Conservation (phyloP, 2,113 vertebrate genomes). For the Mesitornis unicolor region DNA sequence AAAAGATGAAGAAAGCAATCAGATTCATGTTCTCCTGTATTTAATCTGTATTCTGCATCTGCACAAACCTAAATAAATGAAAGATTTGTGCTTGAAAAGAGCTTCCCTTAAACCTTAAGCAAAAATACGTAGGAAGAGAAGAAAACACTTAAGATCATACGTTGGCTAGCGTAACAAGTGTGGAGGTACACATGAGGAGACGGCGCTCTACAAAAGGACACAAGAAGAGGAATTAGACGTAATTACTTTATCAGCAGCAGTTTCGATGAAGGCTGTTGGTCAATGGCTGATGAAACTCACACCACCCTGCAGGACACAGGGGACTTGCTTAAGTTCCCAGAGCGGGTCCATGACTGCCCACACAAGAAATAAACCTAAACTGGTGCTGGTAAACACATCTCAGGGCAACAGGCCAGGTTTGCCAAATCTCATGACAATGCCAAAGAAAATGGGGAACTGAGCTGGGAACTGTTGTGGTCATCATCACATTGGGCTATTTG, state of each 20-base stretch:
- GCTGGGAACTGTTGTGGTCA: neutral
- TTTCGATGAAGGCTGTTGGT: neutral
- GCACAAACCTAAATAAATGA: neutral
- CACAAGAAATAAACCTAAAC: neutral
- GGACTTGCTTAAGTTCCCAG: accelerated
- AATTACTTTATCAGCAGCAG: neutral
- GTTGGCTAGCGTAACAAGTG: too few species aligned
- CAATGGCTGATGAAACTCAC: neutral
- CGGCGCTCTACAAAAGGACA: neutral
- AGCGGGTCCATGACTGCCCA: neutral
- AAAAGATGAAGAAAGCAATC: neutral
- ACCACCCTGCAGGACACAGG: neutral
- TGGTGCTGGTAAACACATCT: neutral
- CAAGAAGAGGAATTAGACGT: neutral
- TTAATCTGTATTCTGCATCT: neutral
- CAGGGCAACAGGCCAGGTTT: neutral
- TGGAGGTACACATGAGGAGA: neutral
- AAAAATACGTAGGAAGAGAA: neutral
- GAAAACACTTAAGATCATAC: neutral
- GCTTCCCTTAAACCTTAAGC: neutral
- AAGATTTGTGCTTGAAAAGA: neutral
- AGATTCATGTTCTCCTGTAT: neutral
- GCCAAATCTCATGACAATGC: too few species aligned
- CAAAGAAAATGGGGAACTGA: neutral
- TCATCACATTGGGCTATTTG: accelerated